phyloP scores from a whole-genome alignment of 2,888 invertebrate genomes.

The Napeogenes sylphis region DNA sequence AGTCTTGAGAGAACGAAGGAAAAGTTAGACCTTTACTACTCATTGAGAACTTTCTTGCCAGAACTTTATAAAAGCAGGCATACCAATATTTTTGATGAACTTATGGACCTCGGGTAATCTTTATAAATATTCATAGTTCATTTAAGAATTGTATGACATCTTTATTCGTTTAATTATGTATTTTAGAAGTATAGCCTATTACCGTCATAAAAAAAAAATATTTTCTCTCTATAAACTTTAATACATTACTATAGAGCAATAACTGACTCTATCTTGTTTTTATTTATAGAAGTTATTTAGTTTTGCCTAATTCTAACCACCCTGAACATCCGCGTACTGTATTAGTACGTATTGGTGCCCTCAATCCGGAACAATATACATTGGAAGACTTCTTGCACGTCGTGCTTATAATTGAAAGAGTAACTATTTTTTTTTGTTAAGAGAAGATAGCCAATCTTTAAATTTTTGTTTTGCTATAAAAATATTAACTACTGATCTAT shows the following conservation, averaged over 20 bases:
- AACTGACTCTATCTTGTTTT: not conserved
- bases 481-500: too few species aligned
- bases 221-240: too few species aligned
- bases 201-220: too few species aligned
- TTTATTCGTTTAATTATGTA: too few species aligned
- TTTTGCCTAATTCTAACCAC: not conserved
- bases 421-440: too few species aligned
- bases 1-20: constrained; percentile 75
- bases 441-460: too few species aligned
- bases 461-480: too few species aligned
- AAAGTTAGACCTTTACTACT: constrained; percentile 77
- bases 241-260: too few species aligned
- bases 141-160: not conserved
- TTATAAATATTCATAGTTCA: not conserved
- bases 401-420: too few species aligned
- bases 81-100: not conserved
- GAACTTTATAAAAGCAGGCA: constrained; percentile 46
- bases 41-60: constrained; percentile 64
- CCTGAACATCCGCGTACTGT: not conserved
- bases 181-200: too few species aligned
- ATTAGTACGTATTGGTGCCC: not conserved
- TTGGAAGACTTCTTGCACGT: not conserved
- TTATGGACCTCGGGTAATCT: not conserved
- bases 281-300: not conserved
- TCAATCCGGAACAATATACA: not conserved